Evolutionary conservation across 2,797 vertebrate genomes (phyloP).

Genomic region (Austrolebias charrua): DNA sequence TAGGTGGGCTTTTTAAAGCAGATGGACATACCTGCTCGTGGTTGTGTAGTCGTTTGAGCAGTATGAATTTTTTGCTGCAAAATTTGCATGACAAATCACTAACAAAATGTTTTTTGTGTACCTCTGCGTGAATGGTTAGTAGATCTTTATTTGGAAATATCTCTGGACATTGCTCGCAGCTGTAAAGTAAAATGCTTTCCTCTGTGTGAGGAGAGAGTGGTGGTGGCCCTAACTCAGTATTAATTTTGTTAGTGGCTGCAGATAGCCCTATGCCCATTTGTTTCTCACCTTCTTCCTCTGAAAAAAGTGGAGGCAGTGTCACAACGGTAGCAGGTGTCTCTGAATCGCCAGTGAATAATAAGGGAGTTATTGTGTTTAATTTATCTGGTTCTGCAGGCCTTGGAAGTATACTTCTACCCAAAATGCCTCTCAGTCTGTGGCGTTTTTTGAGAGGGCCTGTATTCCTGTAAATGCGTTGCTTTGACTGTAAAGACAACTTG

Average conservation of each 20-base stretch:
- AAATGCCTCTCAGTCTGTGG: slow-evolving; percentile 67
- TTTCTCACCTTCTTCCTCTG: slow-evolving; percentile 60
- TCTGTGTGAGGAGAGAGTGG: slow-evolving; percentile 72
- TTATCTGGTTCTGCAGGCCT: slow-evolving; percentile 54
- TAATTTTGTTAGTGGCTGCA: slow-evolving; percentile 43
- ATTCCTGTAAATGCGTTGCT: slow-evolving; percentile 70
- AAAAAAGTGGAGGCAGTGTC: slow-evolving; percentile 61
- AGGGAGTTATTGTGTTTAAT: slow-evolving; percentile 46
- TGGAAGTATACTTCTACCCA: slow-evolving; percentile 55
- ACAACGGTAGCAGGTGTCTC: slow-evolving; percentile 33
- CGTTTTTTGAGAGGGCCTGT: slow-evolving; percentile 82
- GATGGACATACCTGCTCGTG: slow-evolving; percentile 89
- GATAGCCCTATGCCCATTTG: slow-evolving; percentile 40
- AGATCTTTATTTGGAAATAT: slow-evolving; percentile 84
- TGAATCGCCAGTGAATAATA: slow-evolving; percentile 39
- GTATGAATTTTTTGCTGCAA: slow-evolving; percentile 93
- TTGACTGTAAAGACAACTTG: slow-evolving; percentile 64
- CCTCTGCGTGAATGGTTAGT: slow-evolving; percentile 85
- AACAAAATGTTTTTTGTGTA: slow-evolving; percentile 87
- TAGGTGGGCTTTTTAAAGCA: slow-evolving; percentile 63
- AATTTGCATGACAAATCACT: slow-evolving; percentile 89
- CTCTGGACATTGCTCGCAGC: slow-evolving; percentile 86
- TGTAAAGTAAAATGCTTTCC: slow-evolving; percentile 78
- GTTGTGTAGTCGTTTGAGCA: slow-evolving; percentile 86
- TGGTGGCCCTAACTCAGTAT: slow-evolving; percentile 69